Base-by-base conservation (phyloP, 1,140 invertebrate genomes). In the Pomacea maculata region DNA sequence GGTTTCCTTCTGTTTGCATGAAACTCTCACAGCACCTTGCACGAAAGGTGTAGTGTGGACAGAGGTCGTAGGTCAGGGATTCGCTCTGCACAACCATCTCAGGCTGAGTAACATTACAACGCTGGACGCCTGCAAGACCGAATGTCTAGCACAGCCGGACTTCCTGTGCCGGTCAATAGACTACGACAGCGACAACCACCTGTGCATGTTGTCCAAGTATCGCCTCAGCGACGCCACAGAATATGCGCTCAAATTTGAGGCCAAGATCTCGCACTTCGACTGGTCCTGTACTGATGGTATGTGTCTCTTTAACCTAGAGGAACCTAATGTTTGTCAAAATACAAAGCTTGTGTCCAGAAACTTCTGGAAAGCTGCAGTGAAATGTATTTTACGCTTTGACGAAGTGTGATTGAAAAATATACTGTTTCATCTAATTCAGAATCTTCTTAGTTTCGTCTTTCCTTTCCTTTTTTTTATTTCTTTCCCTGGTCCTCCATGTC, bases 141-240 rank as follows among this genome's bases (percentile, higher is more conserved):
- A 76, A 0, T 88, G 87, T 76, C 61, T 80, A 12, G 25, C 75
- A 54, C 73, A 88, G 34, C 29, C 54, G 8, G n/a, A 79, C 14
- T 84, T 88, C 57, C 72, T 80, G 7, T 88, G 87, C 78, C 75
- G 55, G 21, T 88, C 87, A 45, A 61, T 81, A 1, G 87, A 88
- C 19, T 88, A 84, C 73, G 71, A 85, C 63, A 55, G 54, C 0
- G 57, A 61, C 0, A 80, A n/a, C 6, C n/a, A 83, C 1, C 74
- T 79, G 14, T 88, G 87, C 71, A 78, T 83, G 54, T 61, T 88
- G 71, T 87, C 85, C 7, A 80, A 78, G 21, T 83, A 78, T 57
- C 77, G 81, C 5, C 70, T 52, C 15, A 75, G 71, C 8, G 79
- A 84, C 34, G 84, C 80, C 12, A 15, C 70, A 45, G 80, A 82